These are phyloP conservation scores for Notoglanidium macrostoma DNA, from an alignment of 2,797 vertebrate species.

Conservation along the genomic window DNA sequence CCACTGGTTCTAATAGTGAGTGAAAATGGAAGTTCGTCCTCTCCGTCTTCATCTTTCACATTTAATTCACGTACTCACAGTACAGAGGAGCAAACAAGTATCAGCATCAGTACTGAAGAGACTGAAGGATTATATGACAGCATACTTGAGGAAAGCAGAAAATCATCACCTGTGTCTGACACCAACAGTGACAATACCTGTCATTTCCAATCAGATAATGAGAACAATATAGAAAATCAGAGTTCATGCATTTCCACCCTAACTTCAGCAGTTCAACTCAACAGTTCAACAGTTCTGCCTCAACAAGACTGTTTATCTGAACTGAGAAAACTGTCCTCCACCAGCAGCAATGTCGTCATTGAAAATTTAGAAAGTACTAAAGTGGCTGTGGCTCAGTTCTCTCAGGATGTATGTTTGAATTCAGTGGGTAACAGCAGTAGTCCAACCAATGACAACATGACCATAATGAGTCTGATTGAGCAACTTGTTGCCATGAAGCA, in stretches of 20 bases:
- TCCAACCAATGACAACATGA: conserved; percentile 66
- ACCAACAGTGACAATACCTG: conserved; percentile 56
- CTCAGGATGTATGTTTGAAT: conserved; percentile 83
- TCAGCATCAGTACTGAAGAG: conserved; percentile 84
- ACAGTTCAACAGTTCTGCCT: conserved; percentile 90
- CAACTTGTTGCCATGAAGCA: conserved; percentile 94
- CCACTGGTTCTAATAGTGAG: conserved; percentile 97
- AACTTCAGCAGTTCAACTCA: conserved; percentile 72
- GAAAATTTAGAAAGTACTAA: conserved; percentile 98
- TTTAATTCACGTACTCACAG: conserved; percentile 83
- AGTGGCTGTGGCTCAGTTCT: conserved; percentile 97
- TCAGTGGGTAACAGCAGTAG: conserved; percentile 30
- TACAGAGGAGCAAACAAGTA: conserved; percentile 90
- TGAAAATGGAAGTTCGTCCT: conserved; percentile 82
- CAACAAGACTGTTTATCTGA: conserved; percentile 89
- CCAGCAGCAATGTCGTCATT: conserved; percentile 97
- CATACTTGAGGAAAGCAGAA: conserved; percentile 81
- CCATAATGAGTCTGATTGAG: conserved; percentile 92
- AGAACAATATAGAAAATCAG: conserved; percentile 62
- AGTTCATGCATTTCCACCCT: conserved; percentile 78
- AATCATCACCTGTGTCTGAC: conserved; percentile 79
- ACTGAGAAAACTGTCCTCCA: conserved; percentile 92
- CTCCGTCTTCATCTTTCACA: conserved; percentile 86
- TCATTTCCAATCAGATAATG: conserved; percentile 26
- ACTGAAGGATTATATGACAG: conserved; percentile 81